Evolutionary conservation across 2,113 vertebrate species (phyloP), one percentile per base, ranked within the genome.

Genomic region (Oplegnathus fasciatus): DNA sequence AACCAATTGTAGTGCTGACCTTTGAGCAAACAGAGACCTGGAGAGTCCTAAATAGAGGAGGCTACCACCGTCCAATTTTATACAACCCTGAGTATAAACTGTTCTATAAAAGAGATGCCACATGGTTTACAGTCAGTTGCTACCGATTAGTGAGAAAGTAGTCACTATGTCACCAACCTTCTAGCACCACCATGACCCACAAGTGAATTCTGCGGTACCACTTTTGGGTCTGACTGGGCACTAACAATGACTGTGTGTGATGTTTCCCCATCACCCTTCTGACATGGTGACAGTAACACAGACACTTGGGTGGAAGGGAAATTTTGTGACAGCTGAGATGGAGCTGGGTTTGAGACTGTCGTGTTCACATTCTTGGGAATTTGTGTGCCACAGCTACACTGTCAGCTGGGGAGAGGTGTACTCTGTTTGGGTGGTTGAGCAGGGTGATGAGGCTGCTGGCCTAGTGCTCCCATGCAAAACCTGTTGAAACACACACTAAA

Each of bases 171-270:
- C 8, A 30, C 17, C 8, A 18, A 20, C n/a, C 18, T 20, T 28
- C 9, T 17, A 32, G 26, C 57, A 46, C 10, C 72, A 30, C 28
- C 40, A 5, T 61, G 48, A 20, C 10, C 3, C 40, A 28, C 24
- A 40, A 40, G 44, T 73, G 5, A 40, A 11, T 22, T 28, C 6
- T 42, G 17, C 10, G 11, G 62, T 24, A n/a, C 34, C 48, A 55
- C 17, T 78, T 68, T 44, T 44, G 32, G 52, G 50, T 58, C 37
- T n/a, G 64, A 68, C 17, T 0, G 15, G 32, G 9, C 75, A 55
- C 17, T 28, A 54, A 66, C 37, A 78, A n/a, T 46, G 76, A 67
- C 64, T 54, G 26, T 40, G 44, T 52, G 48, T 15, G 28, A 64
- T 65, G n/a, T 44, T 57, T 78, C 50, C 26, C 50, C 26, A 26